These are phyloP conservation scores for Deilephila elpenor DNA, from an alignment of 2,888 invertebrate species.

Conservation along the genomic window DNA sequence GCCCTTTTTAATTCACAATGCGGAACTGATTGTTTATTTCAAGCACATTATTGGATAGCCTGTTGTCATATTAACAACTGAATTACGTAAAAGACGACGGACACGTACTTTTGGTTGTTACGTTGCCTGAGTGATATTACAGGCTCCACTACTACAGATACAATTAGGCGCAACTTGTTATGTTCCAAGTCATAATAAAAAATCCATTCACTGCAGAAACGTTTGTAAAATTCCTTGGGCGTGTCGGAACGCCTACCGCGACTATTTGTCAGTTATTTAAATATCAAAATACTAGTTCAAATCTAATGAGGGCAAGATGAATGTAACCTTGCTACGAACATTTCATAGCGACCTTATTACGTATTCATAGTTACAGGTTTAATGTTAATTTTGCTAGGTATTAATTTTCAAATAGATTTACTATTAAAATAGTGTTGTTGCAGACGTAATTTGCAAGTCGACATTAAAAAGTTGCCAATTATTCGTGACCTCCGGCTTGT, in stretches of 20 bases:
- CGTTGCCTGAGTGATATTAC: conserved; percentile 62
- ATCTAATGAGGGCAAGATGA: conserved; percentile 22
- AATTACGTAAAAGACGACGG: conserved; percentile 70
- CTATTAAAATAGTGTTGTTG: neutral
- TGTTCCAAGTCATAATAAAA: conserved; percentile 50
- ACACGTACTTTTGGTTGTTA: conserved; percentile 47
- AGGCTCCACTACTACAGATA: conserved; percentile 56
- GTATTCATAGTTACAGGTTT: conserved; percentile 11
- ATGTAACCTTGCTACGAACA: conserved; percentile 20
- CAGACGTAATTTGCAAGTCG: conserved; percentile 4
- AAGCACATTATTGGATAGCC: conserved; percentile 61
- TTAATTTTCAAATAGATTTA: conserved; percentile 12
- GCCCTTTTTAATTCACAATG: conserved; percentile 74
- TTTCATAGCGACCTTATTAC: conserved; percentile 24
- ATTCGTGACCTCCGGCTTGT: conserved; percentile 8
- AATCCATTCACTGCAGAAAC: conserved; percentile 24
- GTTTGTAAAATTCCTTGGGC: conserved; percentile 15
- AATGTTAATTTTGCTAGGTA: conserved; percentile 18
- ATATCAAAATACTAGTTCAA: conserved; percentile 23
- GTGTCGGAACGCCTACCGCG: conserved; percentile 3
- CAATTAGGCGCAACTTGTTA: conserved; percentile 61
- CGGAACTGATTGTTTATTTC: conserved; percentile 71
- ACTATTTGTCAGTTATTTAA: conserved; percentile 18
- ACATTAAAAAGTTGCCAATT: conserved; percentile 17
- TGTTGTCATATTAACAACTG: conserved; percentile 66